phyloP scores from a whole-genome alignment of 2,113 vertebrate species.

The Tautogolabrus adspersus region DNA sequence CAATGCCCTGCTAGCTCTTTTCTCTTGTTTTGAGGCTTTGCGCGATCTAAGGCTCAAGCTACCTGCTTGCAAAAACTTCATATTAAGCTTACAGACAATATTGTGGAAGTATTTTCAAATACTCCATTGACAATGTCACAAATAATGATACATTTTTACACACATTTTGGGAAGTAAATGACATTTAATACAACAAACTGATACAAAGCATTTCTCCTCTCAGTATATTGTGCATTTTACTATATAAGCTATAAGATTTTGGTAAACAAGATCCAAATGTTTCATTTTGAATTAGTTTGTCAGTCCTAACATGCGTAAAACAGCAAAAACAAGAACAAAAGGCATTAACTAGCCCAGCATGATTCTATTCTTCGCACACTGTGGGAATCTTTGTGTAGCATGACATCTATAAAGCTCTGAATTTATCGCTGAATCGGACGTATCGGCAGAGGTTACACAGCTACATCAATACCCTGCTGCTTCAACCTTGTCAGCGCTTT shows the following conservation, averaged over 20 bases:
- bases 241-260: too few relatives aligned
- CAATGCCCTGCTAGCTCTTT: background rate
- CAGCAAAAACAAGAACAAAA: background rate
- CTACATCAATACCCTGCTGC: constrained; percentile 35
- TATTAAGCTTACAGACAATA: background rate
- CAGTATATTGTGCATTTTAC: too few relatives aligned
- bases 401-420: constrained; percentile 1
- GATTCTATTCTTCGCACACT: constrained; percentile 16
- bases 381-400: constrained; percentile 2
- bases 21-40: background rate
- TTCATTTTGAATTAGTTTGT: background rate
- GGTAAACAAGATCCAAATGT: background rate
- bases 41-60: background rate
- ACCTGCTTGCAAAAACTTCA: background rate
- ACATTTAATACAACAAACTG: too few relatives aligned
- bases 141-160: too few relatives aligned
- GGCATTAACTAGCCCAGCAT: background rate
- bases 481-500: constrained; percentile 45
- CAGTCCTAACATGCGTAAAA: background rate
- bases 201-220: too few relatives aligned
- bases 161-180: too few relatives aligned
- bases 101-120: too few relatives aligned
- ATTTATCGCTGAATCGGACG: constrained; percentile 40
- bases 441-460: constrained; percentile 23
- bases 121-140: too few relatives aligned